Conservation (phyloP, 2,797 vertebrate genomes). For the Acanthurus lineatus region DNA sequence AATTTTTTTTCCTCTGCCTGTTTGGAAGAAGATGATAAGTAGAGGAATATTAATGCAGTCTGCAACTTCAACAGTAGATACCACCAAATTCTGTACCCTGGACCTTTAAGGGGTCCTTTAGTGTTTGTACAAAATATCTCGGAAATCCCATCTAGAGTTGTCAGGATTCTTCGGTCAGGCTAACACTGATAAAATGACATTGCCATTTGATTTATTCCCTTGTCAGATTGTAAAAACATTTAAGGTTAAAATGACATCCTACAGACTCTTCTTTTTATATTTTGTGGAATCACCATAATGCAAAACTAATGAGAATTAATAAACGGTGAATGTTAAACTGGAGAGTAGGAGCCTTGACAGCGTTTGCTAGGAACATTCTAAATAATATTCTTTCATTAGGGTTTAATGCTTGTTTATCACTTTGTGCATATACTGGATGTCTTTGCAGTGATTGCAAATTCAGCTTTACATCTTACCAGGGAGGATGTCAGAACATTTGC, state of each 20-base stretch:
- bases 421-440: slow-evolving; percentile 17
- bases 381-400: neutral
- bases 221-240: neutral
- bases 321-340: neutral
- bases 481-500: slow-evolving; percentile 68
- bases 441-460: slow-evolving; percentile 58
- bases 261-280: neutral
- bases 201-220: neutral
- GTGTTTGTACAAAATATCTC: neutral
- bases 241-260: neutral
- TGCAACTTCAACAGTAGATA: too few species aligned
- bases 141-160: neutral
- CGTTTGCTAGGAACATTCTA: neutral
- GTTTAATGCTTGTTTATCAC: slow-evolving; percentile 33
- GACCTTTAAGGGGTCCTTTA: neutral
- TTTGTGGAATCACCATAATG: neutral
- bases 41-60: too few species aligned
- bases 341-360: neutral
- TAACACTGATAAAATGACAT: too few species aligned
- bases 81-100: too few species aligned
- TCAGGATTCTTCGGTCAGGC: neutral
- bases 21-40: too few species aligned
- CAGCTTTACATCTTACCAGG: slow-evolving; percentile 43
- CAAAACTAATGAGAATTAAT: neutral
- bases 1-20: too few species aligned